These are phyloP conservation scores for Fabriciana adippe DNA, from an alignment of 2,888 invertebrate genomes.

Conservation along the genomic window DNA sequence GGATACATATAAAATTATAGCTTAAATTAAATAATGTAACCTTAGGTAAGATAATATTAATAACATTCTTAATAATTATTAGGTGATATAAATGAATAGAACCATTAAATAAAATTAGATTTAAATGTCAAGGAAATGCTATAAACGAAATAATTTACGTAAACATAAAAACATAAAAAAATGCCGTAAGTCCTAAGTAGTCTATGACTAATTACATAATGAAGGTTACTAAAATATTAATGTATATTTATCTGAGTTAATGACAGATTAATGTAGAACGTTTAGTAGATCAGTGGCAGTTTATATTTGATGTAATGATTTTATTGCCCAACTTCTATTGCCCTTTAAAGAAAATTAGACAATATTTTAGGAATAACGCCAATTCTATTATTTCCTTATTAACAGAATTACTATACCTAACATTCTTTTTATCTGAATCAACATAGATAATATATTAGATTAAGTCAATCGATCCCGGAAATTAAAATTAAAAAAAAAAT, in stretches of 20 bases:
- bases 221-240: slow-evolving; percentile 17
- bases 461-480: too few relatives aligned
- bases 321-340: slow-evolving; percentile 31
- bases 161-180: background rate
- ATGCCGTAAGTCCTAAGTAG: slow-evolving; percentile 14
- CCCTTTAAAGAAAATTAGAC: slow-evolving; percentile 25
- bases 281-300: slow-evolving; percentile 5
- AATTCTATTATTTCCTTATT: slow-evolving; percentile 28
- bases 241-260: slow-evolving; percentile 6
- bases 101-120: slow-evolving; percentile 12
- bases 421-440: too few relatives aligned
- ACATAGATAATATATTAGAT: too few relatives aligned
- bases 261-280: slow-evolving; percentile 20
- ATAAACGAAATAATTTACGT: slow-evolving; percentile 9
- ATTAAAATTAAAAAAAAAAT: too few relatives aligned
- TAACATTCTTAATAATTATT: background rate
- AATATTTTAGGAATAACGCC: slow-evolving; percentile 17
- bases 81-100: background rate
- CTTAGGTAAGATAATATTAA: too few relatives aligned
- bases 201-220: slow-evolving; percentile 10
- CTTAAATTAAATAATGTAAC: too few relatives aligned
- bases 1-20: too few relatives aligned
- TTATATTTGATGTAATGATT: slow-evolving; percentile 21
- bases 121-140: slow-evolving; percentile 20
- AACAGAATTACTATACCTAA: slow-evolving; percentile 29